Base-by-base conservation (phyloP, 2,888 invertebrate genomes). In the Drosophila sordidula region DNA sequence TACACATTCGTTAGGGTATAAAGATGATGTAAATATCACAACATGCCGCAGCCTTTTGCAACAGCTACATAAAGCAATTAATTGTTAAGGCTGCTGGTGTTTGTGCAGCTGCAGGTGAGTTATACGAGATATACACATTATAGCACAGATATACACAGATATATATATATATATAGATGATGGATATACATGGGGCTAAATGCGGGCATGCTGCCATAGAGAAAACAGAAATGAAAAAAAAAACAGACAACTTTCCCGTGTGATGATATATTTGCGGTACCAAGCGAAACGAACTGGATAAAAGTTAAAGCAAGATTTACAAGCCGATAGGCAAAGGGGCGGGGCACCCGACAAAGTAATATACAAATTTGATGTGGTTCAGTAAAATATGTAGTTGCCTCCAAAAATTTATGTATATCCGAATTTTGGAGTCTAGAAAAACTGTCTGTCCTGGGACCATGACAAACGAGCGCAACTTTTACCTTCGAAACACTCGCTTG, bases 81-180 rank as follows among this genome's bases (percentile, higher is more conserved):
- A 78, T 78, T 81, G 70, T 67, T 66, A 57, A 79, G 59, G 75
- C 79, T 69, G 49, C 57, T 57, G 57, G 71, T 62, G 56, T 34
- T 75, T 59, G 55, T 79, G 65, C 76, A 75, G 75, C 70, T 79
- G 80, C 75, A 71, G 79, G 70, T 79, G 65, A 79, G 76, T 63
- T 79, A 76, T 75, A 75, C 49, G 62, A 65, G 46, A 67, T 68
- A 62, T 62, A 78, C 49, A 57, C 41, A 58, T 56, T 45, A 51
- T 38, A 11, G 45, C 55, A 26, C 45, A 4, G 22, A 57, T n/a
- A 66, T 32, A 58, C 32, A 72, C 16, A 26, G 26, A 8, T 18
- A 34, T 12, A 34, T 34, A 34, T 34, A n/a, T 42, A 68, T 36
- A 72, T 51, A 64, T 62, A 68, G 75, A 68, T 74, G 75, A 78